Evolutionary conservation across 2,888 invertebrate genomes (phyloP).

Genomic region (Candidula unifasciata): DNA sequence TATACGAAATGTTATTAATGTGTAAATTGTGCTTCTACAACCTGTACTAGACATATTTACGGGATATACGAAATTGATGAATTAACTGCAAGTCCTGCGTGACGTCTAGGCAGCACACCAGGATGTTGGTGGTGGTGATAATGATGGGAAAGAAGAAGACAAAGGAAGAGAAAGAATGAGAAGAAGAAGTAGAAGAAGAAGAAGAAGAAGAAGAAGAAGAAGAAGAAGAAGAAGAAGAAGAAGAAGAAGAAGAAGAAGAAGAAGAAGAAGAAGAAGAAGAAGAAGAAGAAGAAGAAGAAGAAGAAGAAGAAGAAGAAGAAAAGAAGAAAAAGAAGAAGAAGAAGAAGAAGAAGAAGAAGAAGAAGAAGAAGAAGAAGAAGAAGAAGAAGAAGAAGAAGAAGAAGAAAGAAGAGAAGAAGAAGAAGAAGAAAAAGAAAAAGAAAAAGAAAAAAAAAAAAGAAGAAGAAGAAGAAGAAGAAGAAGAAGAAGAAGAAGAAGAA

Average conservation of each 20-base stretch:
- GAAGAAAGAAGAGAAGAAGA: slow-evolving; percentile 25
- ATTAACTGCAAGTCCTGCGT: no score
- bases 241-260: neutral
- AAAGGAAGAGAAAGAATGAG: no score
- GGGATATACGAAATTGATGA: no score
- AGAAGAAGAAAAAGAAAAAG: slow-evolving; percentile 22
- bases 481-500: slow-evolving; percentile 2
- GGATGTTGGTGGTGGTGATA: no score
- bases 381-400: slow-evolving; percentile 12
- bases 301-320: slow-evolving; percentile 2
- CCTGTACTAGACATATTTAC: no score
- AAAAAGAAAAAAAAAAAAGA: slow-evolving; percentile 5
- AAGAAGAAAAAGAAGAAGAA: no score
- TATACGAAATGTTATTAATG: no score
- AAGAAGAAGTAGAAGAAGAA: no score
- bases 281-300: slow-evolving; percentile 11
- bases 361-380: slow-evolving; percentile 6
- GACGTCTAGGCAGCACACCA: no score
- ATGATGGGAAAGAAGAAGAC: no score
- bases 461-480: neutral
- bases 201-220: neutral
- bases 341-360: neutral
- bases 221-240: slow-evolving; percentile 1
- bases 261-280: slow-evolving; percentile 13
- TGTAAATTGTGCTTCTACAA: no score